These are phyloP conservation scores for Ommatoiulus sabulosus DNA, from an alignment of 2,888 invertebrate species.

Conservation along the genomic window DNA sequence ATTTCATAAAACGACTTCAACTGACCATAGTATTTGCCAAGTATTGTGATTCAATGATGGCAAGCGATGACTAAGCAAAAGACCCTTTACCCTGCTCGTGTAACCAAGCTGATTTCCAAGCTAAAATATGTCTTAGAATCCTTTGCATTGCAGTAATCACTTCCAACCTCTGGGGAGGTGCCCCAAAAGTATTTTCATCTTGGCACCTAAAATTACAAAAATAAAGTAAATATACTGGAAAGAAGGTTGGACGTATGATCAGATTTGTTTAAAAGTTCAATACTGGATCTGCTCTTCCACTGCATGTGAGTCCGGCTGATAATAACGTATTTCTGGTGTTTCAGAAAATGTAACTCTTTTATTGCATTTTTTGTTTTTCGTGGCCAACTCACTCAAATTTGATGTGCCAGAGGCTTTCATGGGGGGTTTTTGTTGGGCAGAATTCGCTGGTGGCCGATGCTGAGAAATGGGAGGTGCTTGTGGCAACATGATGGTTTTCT, in stretches of 20 bases:
- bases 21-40: no score
- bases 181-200: neutral
- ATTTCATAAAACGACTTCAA: no score
- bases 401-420: neutral
- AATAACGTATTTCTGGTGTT: neutral
- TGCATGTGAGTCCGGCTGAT: neutral
- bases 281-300: neutral
- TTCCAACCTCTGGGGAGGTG: neutral
- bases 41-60: no score
- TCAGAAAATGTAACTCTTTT: neutral
- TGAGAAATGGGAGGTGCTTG: neutral
- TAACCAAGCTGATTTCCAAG: constrained; percentile 49
- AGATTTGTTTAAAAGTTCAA: constrained; percentile 14
- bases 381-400: neutral
- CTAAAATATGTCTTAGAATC: constrained; percentile 1
- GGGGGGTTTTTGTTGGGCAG: neutral
- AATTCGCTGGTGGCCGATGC: neutral
- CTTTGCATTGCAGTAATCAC: neutral
- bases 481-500: neutral
- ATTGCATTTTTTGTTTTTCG: neutral
- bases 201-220: neutral
- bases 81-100: constrained; percentile 38
- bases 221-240: neutral
- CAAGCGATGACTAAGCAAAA: neutral
- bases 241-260: neutral